These are phyloP conservation scores for Hyles euphorbiae DNA, from an alignment of 1,140 invertebrate species.

Conservation along the genomic window DNA sequence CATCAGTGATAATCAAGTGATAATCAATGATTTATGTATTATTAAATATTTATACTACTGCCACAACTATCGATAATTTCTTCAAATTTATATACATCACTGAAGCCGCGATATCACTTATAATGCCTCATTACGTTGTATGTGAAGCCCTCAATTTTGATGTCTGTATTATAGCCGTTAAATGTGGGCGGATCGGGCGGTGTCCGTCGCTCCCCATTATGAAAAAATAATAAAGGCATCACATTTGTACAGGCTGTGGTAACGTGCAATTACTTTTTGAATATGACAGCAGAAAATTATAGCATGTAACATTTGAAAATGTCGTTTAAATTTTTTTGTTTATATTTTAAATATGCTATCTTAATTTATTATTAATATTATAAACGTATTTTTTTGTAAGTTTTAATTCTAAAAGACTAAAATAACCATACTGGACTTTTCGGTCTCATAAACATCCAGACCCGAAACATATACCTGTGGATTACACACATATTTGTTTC, in stretches of 20 bases:
- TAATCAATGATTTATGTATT: too few species aligned
- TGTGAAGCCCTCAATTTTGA: conserved; percentile 51
- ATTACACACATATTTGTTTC: too few species aligned
- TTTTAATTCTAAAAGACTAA: too few species aligned
- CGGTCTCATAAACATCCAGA: too few species aligned
- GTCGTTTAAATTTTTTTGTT: conserved; percentile 9
- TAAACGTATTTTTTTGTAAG: too few species aligned
- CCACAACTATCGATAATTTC: conserved; percentile 4
- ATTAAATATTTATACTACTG: too few species aligned
- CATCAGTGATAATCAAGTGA: too few species aligned
- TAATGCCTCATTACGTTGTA: conserved; percentile 30
- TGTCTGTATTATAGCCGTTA: conserved; percentile 53
- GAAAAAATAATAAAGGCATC: conserved; percentile 65
- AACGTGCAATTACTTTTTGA: conserved; percentile 27
- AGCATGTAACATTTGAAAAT: conserved; percentile 7
- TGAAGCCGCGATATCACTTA: conserved; percentile 8
- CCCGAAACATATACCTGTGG: too few species aligned
- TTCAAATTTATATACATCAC: conserved; percentile 2
- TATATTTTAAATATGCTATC: not conserved
- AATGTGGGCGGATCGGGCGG: conserved; percentile 46
- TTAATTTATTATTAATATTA: too few species aligned
- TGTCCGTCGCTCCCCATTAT: conserved; percentile 10
- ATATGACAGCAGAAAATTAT: conserved; percentile 17
- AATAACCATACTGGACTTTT: too few species aligned
- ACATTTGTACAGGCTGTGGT: conserved; percentile 13